These are phyloP conservation scores for Periparus ater DNA, from an alignment of 2,797 vertebrate genomes.

Conservation along the genomic window DNA sequence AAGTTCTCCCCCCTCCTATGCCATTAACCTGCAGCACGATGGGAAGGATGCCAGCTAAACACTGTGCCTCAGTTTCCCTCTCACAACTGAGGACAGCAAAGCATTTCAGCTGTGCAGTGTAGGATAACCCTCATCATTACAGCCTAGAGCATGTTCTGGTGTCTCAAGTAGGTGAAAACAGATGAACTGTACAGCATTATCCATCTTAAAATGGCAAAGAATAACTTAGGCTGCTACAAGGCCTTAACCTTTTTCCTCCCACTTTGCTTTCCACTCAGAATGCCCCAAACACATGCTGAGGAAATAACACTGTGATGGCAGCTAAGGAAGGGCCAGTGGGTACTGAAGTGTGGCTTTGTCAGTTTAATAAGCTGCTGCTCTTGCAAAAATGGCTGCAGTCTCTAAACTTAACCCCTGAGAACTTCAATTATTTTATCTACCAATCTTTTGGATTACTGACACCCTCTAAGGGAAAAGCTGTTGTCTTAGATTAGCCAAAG, in stretches of 20 bases:
- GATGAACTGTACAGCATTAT: background rate
- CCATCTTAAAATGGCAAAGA: background rate
- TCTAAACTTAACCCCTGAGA: conserved; percentile 67
- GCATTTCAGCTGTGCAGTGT: background rate
- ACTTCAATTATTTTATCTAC: conserved; percentile 72
- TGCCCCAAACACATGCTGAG: background rate
- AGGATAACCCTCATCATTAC: background rate
- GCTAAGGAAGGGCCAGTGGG: conserved; percentile 24
- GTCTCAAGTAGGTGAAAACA: background rate
- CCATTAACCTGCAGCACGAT: rapidly evolving
- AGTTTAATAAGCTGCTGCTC: conserved; percentile 61
- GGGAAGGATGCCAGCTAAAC: background rate
- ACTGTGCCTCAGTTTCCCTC: background rate
- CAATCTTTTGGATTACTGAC: conserved; percentile 70
- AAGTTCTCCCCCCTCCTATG: background rate
- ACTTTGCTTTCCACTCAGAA: background rate
- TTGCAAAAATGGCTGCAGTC: conserved; percentile 60
- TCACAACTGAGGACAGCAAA: background rate
- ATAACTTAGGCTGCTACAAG: background rate
- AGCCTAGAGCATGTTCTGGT: background rate
- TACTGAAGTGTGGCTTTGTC: conserved; percentile 61
- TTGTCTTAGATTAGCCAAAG: conserved; percentile 70
- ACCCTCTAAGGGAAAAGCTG: conserved; percentile 68
- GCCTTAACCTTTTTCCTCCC: background rate
- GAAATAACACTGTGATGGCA: background rate